Evolutionary conservation across 2,888 invertebrate genomes (phyloP).

Genomic region (Drosophila borborema): DNA sequence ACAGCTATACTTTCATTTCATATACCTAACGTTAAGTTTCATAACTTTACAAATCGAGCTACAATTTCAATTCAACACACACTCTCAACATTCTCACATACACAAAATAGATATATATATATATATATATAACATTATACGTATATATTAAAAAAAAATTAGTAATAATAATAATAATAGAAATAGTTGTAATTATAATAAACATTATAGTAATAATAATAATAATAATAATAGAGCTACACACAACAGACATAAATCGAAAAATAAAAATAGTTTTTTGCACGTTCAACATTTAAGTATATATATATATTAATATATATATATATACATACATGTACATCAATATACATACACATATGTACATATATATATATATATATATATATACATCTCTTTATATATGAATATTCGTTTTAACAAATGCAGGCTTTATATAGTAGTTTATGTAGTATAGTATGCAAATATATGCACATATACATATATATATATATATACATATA

Average conservation of each 20-base stretch:
- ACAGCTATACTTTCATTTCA: slow-evolving; percentile 32
- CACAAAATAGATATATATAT: slow-evolving; percentile 7
- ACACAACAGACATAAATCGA: slow-evolving; percentile 38
- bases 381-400: slow-evolving; percentile 14
- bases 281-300: slow-evolving; percentile 46
- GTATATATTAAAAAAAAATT: background rate
- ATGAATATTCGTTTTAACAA: slow-evolving; percentile 64
- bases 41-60: slow-evolving; percentile 37
- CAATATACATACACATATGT: background rate
- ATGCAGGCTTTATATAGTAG: slow-evolving; percentile 56
- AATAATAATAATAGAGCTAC: slow-evolving; percentile 37
- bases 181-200: slow-evolving; percentile 11
- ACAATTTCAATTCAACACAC: slow-evolving; percentile 33
- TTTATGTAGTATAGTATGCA: slow-evolving; percentile 29
- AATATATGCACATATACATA: background rate
- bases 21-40: slow-evolving; percentile 9
- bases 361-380: background rate
- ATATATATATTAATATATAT: slow-evolving; percentile 7
- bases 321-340: background rate
- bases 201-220: slow-evolving; percentile 19
- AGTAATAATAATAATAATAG: background rate
- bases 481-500: slow-evolving; percentile 1
- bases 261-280: slow-evolving; percentile 32
- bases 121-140: background rate
- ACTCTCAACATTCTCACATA: slow-evolving; percentile 31